Evolutionary conservation across 2,888 invertebrate genomes (phyloP).

Genomic region (Norana najaformis): DNA sequence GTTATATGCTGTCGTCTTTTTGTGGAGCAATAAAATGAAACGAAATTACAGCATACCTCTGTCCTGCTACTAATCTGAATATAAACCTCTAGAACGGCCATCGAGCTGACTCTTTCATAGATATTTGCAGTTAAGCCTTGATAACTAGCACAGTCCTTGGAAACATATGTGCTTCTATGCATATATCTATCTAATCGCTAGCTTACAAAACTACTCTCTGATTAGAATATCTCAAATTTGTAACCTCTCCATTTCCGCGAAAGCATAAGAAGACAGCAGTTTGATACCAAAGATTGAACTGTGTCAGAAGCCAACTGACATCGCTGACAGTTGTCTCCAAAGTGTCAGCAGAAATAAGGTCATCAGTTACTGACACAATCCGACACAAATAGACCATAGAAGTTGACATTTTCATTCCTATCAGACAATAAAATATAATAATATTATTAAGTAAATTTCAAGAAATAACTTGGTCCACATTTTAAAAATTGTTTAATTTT

Average conservation of each 20-base stretch:
- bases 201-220: background rate
- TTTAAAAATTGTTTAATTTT: background rate
- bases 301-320: background rate
- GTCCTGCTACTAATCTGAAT: background rate
- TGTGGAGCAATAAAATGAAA: no score
- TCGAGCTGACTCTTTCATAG: background rate
- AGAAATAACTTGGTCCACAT: background rate
- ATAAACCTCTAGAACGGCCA: no score
- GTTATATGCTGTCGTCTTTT: no score
- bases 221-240: background rate
- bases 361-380: background rate
- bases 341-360: background rate
- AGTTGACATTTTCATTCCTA: background rate
- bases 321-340: background rate
- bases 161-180: background rate
- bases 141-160: background rate
- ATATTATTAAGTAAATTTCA: background rate
- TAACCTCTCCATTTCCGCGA: background rate
- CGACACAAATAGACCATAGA: background rate
- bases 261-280: background rate
- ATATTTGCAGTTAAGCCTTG: background rate
- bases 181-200: background rate
- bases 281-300: background rate
- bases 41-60: background rate
- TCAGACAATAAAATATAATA: background rate